phyloP scores from a whole-genome alignment of 23 tunicate species.

The Oikopleura albicans region DNA sequence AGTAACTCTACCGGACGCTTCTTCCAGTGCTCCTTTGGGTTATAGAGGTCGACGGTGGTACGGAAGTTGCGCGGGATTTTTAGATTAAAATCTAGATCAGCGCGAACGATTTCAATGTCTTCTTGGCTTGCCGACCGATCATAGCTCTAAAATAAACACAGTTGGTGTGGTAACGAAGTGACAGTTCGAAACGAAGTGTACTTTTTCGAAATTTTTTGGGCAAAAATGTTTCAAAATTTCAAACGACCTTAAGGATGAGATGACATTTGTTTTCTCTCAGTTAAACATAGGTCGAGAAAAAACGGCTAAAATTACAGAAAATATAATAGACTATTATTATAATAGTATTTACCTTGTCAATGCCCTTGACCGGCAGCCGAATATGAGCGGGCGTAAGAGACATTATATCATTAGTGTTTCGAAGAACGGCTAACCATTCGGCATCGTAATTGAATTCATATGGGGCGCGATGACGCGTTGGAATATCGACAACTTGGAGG shows the following conservation, averaged over 20 bases:
- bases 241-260: no score
- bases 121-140: not conserved
- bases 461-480: conserved; percentile 19
- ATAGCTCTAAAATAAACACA: no score
- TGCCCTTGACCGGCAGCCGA: conserved; percentile 36
- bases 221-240: no score
- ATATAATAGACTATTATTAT: conserved; percentile 9
- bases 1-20: conserved; percentile 22
- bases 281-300: no score
- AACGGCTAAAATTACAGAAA: not conserved
- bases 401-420: conserved; percentile 39
- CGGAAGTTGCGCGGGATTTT: conserved; percentile 44
- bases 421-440: conserved; percentile 79
- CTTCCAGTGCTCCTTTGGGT: conserved; percentile 28
- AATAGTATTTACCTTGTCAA: conserved; percentile 27
- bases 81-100: not conserved
- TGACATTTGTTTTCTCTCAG: no score
- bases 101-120: not conserved
- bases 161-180: no score
- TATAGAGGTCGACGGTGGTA: conserved; percentile 33
- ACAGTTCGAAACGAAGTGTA: no score
- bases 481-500: conserved; percentile 50
- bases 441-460: conserved; percentile 47
- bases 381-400: conserved; percentile 28
- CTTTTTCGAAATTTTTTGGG: no score